These are phyloP conservation scores for Felis catus DNA, from an alignment of 2,113 vertebrate genomes.

Conservation along the genomic window DNA sequence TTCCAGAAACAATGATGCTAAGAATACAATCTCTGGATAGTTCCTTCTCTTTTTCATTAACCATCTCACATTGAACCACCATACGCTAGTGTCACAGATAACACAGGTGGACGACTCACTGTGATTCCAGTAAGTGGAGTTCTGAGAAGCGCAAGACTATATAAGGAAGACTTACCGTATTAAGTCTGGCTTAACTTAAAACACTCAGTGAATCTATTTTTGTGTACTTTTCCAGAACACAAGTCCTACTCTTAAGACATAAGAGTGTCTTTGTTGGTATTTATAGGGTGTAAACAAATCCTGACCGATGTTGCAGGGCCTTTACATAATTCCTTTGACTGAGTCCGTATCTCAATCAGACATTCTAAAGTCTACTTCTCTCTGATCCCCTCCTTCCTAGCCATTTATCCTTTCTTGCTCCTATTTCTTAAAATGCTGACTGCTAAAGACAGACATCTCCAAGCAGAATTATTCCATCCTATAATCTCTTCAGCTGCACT, in stretches of 20 bases:
- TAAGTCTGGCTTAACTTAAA: neutral
- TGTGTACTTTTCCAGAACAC: neutral
- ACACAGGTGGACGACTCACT: neutral
- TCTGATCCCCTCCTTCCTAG: neutral
- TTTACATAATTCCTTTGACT: neutral
- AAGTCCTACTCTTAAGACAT: neutral
- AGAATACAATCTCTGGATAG: neutral
- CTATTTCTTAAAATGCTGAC: neutral
- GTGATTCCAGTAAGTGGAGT: neutral
- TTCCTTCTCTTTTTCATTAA: neutral
- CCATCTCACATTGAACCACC: neutral
- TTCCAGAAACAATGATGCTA: neutral
- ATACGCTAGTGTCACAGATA: neutral
- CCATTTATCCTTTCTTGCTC: neutral
- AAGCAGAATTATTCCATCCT: neutral
- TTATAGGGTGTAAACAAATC: neutral
- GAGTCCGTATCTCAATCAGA: neutral
- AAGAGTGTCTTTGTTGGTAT: neutral
- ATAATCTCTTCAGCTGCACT: neutral
- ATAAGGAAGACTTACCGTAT: neutral
- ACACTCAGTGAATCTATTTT: neutral
- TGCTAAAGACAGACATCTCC: neutral
- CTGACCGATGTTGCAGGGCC: neutral
- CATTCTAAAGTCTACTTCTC: neutral
- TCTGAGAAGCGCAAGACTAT: neutral